A percentile compares a stretch with the other conserved stretches of the same genome.
These are phyloP conservation scores for Sclerurus mexicanus DNA, from an alignment of 2,113 vertebrate species.

Conservation along the genomic window DNA sequence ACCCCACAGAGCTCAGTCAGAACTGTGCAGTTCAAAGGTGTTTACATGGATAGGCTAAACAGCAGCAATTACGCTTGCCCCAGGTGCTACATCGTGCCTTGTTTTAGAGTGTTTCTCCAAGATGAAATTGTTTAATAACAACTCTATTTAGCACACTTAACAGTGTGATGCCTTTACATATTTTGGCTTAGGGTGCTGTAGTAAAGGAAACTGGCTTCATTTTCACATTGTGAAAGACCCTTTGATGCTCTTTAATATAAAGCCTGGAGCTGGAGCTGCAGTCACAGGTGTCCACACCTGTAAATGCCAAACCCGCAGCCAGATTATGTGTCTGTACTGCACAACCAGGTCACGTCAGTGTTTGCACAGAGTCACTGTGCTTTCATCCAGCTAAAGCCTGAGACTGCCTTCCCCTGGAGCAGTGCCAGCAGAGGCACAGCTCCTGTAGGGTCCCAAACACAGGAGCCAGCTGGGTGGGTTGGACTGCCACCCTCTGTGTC, in stretches of 20 bases:
- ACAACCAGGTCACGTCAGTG: background rate
- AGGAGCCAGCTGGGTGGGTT: background rate
- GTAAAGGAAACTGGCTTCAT: background rate
- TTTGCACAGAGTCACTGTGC: background rate
- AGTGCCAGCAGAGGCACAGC: rapidly evolving
- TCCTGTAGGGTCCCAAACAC: background rate
- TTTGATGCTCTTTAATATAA: background rate
- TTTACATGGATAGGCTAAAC: background rate
- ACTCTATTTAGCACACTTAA: background rate
- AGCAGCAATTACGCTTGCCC: background rate
- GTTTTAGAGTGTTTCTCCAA: background rate
- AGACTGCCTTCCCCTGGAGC: no score
- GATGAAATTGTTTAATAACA: background rate
- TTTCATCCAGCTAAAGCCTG: background rate
- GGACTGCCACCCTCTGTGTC: background rate
- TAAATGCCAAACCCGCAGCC: background rate
- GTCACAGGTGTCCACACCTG: background rate
- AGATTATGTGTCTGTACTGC: rapidly evolving
- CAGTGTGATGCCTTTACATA: rapidly evolving
- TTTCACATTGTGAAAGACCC: background rate
- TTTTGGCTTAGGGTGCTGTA: background rate
- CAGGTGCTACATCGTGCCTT: background rate
- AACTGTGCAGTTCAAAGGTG: background rate
- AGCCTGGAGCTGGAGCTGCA: background rate
- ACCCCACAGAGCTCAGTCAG: background rate